Evolutionary conservation across 2,113 vertebrate genomes (phyloP), one percentile per base, ranked within the genome.

Genomic region (Cisticola juncidis): DNA sequence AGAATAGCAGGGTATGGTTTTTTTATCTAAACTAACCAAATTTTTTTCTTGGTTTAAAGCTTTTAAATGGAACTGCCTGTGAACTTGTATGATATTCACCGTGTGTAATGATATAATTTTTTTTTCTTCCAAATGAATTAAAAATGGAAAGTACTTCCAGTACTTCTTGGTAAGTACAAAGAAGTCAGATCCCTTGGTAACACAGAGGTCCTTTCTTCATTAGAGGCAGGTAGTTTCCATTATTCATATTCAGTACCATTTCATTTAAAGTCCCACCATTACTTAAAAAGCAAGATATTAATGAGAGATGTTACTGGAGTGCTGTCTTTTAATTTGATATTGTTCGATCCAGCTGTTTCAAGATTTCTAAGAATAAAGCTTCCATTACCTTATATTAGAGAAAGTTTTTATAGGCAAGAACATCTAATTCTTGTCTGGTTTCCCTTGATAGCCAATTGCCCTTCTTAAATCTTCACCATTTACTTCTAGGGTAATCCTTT

Each of bases 71-170:
- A 93, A 81, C 54, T 73, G 58, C 36, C 47, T 3, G 2, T 94
- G 80, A 95, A 86, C 48, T 86, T 0, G 0, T 62, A 71, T 90
- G 90, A 86, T 89, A 88, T 92, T 93, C 42, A 54, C 51, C 60
- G 58, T 24, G 31, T 74, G 50, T 66, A 94, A 83, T 86, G 51
- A 50, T 66, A 44, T 13, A 44, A 16, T 31, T 48, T 38, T 62
- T 64, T 29, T 16, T 4, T 7, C 40, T 40, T 33, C 14, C 21
- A 42, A 86, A 73, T 90, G 88, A 86, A 58, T 97, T 88, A 88
- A 92, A 96, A 96, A 93, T 90, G 71, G 71, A 83, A 96, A 90
- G 78, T 81, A 91, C 70, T 95, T 95, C 61, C 87, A 96, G 90
- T 90, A 72, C 61, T 92, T 86, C 81, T 76, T 93, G 57, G 64